These are phyloP conservation scores for Chaetophractus vellerosus DNA, from an alignment of 2,797 vertebrate species.

Conservation along the genomic window DNA sequence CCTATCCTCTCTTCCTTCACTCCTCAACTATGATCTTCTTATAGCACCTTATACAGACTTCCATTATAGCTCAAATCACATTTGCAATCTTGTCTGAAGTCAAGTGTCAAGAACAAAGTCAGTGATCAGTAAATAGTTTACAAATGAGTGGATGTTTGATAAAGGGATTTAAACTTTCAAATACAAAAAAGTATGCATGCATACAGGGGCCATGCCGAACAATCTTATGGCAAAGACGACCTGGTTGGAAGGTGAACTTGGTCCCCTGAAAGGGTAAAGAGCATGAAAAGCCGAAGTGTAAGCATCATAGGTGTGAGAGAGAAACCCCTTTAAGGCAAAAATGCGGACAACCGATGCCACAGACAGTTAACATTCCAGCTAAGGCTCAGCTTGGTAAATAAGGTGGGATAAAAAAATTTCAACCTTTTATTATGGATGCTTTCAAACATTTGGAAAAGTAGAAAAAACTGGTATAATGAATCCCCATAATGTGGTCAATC, in stretches of 20 bases:
- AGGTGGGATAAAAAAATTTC: not conserved
- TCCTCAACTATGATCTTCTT: not conserved
- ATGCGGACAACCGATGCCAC: not conserved
- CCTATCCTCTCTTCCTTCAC: not conserved
- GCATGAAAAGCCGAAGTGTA: not conserved
- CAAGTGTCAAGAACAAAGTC: not conserved
- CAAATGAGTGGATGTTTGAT: not conserved
- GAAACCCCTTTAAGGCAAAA: not conserved
- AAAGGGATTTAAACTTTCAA: not conserved
- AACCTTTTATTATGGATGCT: not conserved
- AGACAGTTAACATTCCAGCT: not conserved
- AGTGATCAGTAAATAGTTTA: not conserved
- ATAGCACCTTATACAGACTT: not conserved
- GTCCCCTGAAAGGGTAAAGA: not conserved
- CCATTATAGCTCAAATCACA: not conserved
- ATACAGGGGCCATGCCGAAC: not conserved
- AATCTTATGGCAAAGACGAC: not conserved
- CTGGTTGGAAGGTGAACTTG: not conserved
- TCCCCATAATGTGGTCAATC: not conserved
- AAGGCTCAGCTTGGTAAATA: not conserved
- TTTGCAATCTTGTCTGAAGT: conserved; percentile 7
- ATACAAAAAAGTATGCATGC: not conserved
- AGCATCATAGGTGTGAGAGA: not conserved
- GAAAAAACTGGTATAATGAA: not conserved
- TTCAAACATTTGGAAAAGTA: not conserved